Conservation (phyloP, 2,113 vertebrate genomes). For the Delphinus delphis region DNA sequence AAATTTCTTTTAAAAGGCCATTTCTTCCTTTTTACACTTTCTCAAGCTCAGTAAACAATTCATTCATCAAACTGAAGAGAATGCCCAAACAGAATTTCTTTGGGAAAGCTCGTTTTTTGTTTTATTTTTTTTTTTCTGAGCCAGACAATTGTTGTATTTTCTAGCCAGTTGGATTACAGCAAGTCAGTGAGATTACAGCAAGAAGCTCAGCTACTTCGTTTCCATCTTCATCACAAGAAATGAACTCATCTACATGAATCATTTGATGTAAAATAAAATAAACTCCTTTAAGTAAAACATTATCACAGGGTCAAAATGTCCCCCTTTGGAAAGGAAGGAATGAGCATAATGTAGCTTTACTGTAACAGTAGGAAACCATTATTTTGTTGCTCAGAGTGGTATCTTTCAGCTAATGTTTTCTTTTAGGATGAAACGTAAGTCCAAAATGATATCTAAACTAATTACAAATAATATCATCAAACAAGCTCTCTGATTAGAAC, state of each 20-base stretch:
- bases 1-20: background rate
- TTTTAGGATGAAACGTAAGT: slow-evolving; percentile 21
- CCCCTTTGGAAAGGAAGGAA: background rate
- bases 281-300: slow-evolving; percentile 20
- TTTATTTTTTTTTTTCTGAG: background rate
- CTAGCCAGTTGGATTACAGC: background rate
- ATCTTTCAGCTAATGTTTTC: slow-evolving; percentile 34
- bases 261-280: slow-evolving; percentile 53
- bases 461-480: background rate
- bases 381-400: background rate
- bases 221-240: slow-evolving; percentile 19
- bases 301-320: slow-evolving; percentile 34
- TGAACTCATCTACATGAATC: slow-evolving; percentile 23
- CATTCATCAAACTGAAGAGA: slow-evolving; percentile 55
- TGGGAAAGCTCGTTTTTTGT: background rate
- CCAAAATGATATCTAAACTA: slow-evolving; percentile 6
- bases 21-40: slow-evolving; percentile 30
- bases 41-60: slow-evolving; percentile 9
- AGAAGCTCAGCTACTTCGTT: background rate
- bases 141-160: slow-evolving; percentile 6
- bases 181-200: background rate
- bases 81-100: background rate
- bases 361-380: background rate
- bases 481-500: slow-evolving; percentile 27
- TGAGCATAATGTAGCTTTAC: background rate